Conservation (phyloP, 2,113 vertebrate species). For the Setophaga petechia region DNA sequence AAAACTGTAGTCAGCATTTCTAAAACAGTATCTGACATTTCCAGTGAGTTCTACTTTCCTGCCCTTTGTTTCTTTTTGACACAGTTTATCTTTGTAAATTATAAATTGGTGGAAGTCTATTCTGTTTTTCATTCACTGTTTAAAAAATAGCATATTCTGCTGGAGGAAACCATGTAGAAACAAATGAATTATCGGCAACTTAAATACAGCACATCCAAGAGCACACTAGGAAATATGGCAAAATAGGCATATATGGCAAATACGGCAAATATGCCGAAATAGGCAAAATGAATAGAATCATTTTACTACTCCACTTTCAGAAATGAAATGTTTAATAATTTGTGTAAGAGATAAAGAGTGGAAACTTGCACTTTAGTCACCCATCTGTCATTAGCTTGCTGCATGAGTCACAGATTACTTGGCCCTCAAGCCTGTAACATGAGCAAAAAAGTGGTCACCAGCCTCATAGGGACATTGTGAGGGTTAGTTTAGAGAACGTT, state of each 20-base stretch:
- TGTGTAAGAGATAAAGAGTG: not conserved
- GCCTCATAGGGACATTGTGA: not conserved
- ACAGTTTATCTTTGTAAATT: not conserved
- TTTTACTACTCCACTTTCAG: not conserved
- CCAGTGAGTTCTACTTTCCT: not conserved
- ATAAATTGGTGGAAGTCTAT: not conserved
- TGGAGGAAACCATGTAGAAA: not conserved
- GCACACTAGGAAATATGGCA: accelerated
- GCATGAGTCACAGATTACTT: not conserved
- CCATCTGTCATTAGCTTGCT: not conserved
- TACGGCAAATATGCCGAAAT: not conserved
- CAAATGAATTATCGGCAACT: not conserved
- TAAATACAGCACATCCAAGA: not conserved
- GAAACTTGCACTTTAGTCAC: not conserved
- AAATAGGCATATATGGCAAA: too few species aligned
- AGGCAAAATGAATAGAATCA: not conserved
- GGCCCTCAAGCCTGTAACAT: not conserved
- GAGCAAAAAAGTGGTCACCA: not conserved
- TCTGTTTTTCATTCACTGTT: not conserved
- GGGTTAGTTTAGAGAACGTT: not conserved
- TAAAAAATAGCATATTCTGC: not conserved
- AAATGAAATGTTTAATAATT: not conserved
- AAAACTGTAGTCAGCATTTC: not conserved
- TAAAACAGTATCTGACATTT: not conserved
- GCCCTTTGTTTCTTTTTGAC: not conserved